Evolutionary conservation across 2,888 invertebrate genomes (phyloP).

Genomic region (Yponomeuta cagnagella): DNA sequence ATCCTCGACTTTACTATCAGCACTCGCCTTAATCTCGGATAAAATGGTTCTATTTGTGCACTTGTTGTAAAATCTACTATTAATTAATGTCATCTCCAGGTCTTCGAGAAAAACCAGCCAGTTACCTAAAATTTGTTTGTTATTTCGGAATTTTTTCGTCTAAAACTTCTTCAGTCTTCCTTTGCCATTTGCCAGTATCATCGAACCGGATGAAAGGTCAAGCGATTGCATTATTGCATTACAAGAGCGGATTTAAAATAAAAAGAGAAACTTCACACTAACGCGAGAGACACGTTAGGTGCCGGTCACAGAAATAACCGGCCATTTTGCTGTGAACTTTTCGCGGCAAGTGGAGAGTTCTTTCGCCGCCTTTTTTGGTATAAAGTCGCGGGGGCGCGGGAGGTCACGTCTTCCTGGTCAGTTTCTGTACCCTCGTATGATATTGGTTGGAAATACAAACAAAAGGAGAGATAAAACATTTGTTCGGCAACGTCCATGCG

Average conservation of each 20-base stretch:
- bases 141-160: not conserved
- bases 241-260: conserved; percentile 18
- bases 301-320: conserved; percentile 39
- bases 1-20: too few relatives aligned
- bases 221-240: conserved; percentile 15
- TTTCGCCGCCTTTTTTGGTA: conserved; percentile 13
- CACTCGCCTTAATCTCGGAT: too few relatives aligned
- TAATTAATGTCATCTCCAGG: too few relatives aligned
- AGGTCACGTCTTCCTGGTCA: conserved; percentile 33
- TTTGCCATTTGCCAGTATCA: not conserved
- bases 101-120: too few relatives aligned
- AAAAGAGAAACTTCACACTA: conserved; percentile 20
- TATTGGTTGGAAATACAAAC: conserved; percentile 69
- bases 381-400: conserved; percentile 22
- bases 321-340: conserved; percentile 35
- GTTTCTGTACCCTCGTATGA: conserved; percentile 38
- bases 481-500: conserved; percentile 56
- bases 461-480: conserved; percentile 71
- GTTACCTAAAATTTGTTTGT: too few relatives aligned
- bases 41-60: too few relatives aligned
- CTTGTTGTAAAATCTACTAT: too few relatives aligned
- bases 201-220: conserved; percentile 9
- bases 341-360: conserved; percentile 20
- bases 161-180: not conserved
- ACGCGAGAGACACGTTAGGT: conserved; percentile 29